These are phyloP conservation scores for Dipus sagitta DNA, from an alignment of 2,797 vertebrate genomes.

Conservation along the genomic window DNA sequence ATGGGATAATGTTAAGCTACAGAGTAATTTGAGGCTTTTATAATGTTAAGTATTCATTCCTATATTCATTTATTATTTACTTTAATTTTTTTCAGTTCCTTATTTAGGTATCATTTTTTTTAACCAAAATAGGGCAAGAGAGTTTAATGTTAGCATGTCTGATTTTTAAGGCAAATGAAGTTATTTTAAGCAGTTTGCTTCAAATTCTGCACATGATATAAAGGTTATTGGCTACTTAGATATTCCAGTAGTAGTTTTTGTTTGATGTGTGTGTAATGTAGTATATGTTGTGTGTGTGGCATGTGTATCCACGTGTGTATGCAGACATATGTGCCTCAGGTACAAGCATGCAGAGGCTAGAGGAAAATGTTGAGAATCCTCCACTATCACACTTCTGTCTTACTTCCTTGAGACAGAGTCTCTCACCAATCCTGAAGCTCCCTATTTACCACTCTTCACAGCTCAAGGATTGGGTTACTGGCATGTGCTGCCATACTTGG, in stretches of 20 bases:
- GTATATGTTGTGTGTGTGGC: too few relatives aligned
- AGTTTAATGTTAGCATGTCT: background rate
- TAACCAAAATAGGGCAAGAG: background rate
- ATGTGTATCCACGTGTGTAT: too few relatives aligned
- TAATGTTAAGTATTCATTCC: background rate
- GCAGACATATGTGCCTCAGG: too few relatives aligned
- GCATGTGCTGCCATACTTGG: too few relatives aligned
- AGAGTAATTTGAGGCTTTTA: slow-evolving; percentile 10
- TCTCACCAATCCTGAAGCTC: too few relatives aligned
- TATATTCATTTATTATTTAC: slow-evolving; percentile 21
- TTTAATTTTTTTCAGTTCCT: slow-evolving; percentile 17
- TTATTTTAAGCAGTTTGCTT: slow-evolving; percentile 28
- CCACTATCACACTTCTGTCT: too few relatives aligned
- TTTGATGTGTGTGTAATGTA: too few relatives aligned
- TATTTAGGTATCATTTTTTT: background rate
- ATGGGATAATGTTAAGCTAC: background rate
- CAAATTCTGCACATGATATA: background rate
- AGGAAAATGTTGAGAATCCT: too few relatives aligned
- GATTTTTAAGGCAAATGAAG: background rate
- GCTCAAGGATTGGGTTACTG: too few relatives aligned
- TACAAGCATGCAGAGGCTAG: too few relatives aligned
- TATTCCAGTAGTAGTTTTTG: background rate
- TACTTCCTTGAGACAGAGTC: too few relatives aligned
- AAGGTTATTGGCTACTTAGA: slow-evolving; percentile 33
- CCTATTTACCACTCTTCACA: too few relatives aligned